Percentiles rank a stretch among this genome's conserved stretches.
Evolutionary conservation across 2,113 vertebrate genomes (phyloP).

Genomic region (Anthoscopus minutus): DNA sequence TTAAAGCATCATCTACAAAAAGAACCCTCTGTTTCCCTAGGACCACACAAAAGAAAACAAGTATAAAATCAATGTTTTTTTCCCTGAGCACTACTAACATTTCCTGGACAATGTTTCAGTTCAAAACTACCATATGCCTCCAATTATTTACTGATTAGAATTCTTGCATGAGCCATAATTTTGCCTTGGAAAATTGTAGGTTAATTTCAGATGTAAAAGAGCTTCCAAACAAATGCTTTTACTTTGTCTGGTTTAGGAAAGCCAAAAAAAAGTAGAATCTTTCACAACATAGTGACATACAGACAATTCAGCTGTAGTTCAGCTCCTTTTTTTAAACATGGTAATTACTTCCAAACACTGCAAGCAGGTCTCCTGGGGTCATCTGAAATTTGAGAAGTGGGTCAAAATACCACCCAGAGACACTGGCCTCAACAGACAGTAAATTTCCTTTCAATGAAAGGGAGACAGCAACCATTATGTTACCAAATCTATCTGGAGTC

Average conservation of each 20-base stretch:
- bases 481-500: not conserved
- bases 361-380: not conserved
- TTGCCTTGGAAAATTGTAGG: not conserved
- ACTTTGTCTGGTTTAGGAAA: not conserved
- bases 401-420: not conserved
- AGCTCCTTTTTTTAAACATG: not conserved
- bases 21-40: not conserved
- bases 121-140: not conserved
- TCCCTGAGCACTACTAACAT: not conserved
- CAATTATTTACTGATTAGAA: not conserved
- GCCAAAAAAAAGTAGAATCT: not conserved
- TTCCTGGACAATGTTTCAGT: not conserved
- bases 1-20: not conserved
- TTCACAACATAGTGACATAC: not conserved
- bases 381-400: not conserved
- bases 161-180: not conserved
- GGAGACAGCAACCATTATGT: not conserved
- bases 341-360: not conserved
- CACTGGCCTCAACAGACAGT: not conserved
- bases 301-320: not conserved
- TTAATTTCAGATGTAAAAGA: not conserved
- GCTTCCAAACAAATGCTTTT: not conserved
- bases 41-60: not conserved
- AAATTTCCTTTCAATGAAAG: not conserved
- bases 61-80: not conserved